Evolutionary conservation across 2,113 vertebrate genomes (phyloP), one percentile per base, ranked within the genome.

Genomic region (Puma concolor): DNA sequence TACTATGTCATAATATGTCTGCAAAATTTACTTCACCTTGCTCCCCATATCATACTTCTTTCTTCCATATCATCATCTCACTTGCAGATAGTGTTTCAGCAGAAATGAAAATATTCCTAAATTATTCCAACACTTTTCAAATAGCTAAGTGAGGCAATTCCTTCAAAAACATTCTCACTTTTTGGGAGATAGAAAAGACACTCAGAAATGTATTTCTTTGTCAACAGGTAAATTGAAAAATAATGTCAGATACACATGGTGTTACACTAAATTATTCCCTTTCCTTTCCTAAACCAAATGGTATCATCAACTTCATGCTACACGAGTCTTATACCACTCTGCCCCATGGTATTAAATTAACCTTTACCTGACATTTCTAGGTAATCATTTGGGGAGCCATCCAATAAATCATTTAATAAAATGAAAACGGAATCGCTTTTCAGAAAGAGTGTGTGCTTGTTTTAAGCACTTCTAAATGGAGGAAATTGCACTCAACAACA

Each of bases 351-450:
- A 97, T 96, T 97, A 95, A 98, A 98, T 98, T 99, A 98, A 98
- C 94, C 83, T 99, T 98, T 98, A 94, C 41, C 72, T 98, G 98
- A 98, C 91, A 98, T 98, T 98, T 98, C 97, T 94, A 50, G 95
- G 91, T 94, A 98, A 97, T 97, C 44, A 97, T 98, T 98, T 97
- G 92, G 81, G 88, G 81, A 97, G 36, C 14, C 92, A 98, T 92
- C 50, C 95, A 97, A 98, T 96, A 98, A 96, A 95, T 98, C 96
- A 98, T 97, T 98, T 98, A 98, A 95, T 97, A 96, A 98, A 97
- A 98, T 97, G 79, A 92, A 92, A 98, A 96, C 96, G 7, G 96
- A 98, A 94, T 95, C 44, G 5, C 44, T 97, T 97, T 83, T 7
- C 96, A 91, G 67, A 97, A 97, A 96, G 80, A 96, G 19, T 52